A percentile compares a stretch with the other conserved stretches of the same genome.
These are phyloP conservation scores for Nicator chloris DNA, from an alignment of 2,113 vertebrate species.

Conservation along the genomic window DNA sequence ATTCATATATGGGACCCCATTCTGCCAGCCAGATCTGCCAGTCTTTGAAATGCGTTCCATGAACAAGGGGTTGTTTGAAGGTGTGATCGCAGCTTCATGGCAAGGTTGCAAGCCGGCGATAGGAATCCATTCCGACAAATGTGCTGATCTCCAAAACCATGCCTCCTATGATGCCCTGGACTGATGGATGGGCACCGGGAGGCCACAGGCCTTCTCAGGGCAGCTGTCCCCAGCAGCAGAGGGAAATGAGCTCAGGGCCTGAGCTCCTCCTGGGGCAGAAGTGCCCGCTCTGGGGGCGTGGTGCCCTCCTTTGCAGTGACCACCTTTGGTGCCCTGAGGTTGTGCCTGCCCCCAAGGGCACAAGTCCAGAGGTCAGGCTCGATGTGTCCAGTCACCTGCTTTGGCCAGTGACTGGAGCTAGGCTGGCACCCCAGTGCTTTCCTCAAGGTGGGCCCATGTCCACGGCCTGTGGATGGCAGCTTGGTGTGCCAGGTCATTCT, in stretches of 20 bases:
- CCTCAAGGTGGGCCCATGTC: accelerated
- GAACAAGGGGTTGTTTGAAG: slow-evolving; percentile 47
- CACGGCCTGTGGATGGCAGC: accelerated
- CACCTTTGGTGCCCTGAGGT: no score
- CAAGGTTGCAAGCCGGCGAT: not conserved
- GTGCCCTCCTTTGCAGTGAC: not conserved
- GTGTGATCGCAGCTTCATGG: slow-evolving; percentile 11
- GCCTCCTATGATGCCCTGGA: not conserved
- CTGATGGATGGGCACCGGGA: accelerated
- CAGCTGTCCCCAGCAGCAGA: not conserved
- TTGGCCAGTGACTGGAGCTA: accelerated
- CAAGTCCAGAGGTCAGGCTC: accelerated
- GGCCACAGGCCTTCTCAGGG: not conserved
- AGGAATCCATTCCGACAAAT: not conserved
- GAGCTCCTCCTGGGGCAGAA: not conserved
- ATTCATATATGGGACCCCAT: slow-evolving; percentile 66
- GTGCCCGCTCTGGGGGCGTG: accelerated
- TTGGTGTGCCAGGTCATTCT: not conserved
- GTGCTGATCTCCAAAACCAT: not conserved
- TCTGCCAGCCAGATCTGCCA: slow-evolving; percentile 58
- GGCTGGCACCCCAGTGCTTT: not conserved
- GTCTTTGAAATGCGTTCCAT: slow-evolving; percentile 45
- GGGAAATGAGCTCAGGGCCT: accelerated
- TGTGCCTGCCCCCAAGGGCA: not conserved
- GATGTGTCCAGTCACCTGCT: accelerated